A percentile compares a stretch with the other conserved stretches of the same genome.
phyloP scores from a whole-genome alignment of 2,888 invertebrate species.

The Catocala sponsa region DNA sequence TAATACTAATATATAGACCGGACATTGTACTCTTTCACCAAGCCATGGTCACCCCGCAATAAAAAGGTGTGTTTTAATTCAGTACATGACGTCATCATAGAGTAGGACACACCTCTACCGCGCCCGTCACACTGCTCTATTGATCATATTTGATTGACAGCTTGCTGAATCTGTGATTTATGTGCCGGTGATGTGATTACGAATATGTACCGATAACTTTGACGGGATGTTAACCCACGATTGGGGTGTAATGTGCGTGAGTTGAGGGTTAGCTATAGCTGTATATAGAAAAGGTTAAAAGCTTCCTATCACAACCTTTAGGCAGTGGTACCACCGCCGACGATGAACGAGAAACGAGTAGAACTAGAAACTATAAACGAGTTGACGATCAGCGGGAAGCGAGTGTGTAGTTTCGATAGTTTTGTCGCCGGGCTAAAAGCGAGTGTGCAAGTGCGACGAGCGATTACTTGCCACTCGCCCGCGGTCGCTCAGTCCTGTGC shows the following conservation, averaged over 20 bases:
- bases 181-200: not conserved
- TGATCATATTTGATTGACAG: conserved; percentile 28
- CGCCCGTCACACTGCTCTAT: conserved; percentile 29
- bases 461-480: too few relatives aligned
- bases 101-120: conserved; percentile 45
- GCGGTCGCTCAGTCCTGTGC: too few relatives aligned
- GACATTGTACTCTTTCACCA: not conserved
- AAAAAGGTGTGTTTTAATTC: conserved; percentile 46
- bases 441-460: too few relatives aligned
- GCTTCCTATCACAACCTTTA: too few relatives aligned
- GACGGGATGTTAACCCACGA: not conserved
- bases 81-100: conserved; percentile 55
- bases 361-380: too few relatives aligned
- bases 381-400: too few relatives aligned
- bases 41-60: conserved; percentile 37
- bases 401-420: too few relatives aligned
- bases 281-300: too few relatives aligned
- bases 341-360: too few relatives aligned
- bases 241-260: not conserved
- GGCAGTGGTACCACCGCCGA: too few relatives aligned
- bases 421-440: too few relatives aligned
- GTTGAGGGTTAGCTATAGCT: too few relatives aligned
- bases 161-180: conserved; percentile 26
- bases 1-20: not conserved
- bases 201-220: not conserved